Base-by-base conservation (phyloP, 2,797 vertebrate species). In the Catostomus latipinnis region DNA sequence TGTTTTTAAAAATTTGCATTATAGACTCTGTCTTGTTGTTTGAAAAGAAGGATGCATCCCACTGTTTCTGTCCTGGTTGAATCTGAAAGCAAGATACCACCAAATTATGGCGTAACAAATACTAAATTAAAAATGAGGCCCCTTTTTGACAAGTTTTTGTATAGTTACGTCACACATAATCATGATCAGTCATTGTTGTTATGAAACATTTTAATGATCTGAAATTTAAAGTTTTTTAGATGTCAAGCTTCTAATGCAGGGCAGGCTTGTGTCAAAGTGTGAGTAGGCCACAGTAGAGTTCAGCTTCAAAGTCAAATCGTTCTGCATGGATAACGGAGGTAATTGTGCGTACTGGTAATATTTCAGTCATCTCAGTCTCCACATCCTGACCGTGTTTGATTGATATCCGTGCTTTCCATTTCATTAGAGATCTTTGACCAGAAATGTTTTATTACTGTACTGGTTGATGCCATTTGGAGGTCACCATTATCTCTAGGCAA, bases 401-500 rank as follows among this genome's bases (percentile, higher is more conserved):
- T 45, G 52, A 67, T 49, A 50, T 58, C 60, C 60, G 52, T 43
- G 8, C 2, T 46, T 60, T 74, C 16, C 46, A 49, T 58, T 43
- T 48, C 13, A 66, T 43, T 18, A 65, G 53, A 57, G 63, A 82
- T 12, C 14, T n/a, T 13, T 18, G 48, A 67, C 73, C 54, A 18
- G 22, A 60, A 53, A 11, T 65, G 68, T 58, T 74, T 76, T 65
- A 62, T 63, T 62, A 22, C 58, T 62, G 9, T 14, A 10, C 56
- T 43, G 58, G 48, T 43, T 60, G 48, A 4, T 61, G 57, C 50
- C 54, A 63, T 70, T 2, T 9, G 8, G 22, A 14, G 22, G 8
- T 71, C 75, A 66, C 5, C 46, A 76, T 70, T 77, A 77, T 78
- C 74, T 76, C 2, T 58, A 76, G 22, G 72, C 8, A 79, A 50